Conservation (phyloP, 2,113 vertebrate species). For the Psittacara wagleri region DNA sequence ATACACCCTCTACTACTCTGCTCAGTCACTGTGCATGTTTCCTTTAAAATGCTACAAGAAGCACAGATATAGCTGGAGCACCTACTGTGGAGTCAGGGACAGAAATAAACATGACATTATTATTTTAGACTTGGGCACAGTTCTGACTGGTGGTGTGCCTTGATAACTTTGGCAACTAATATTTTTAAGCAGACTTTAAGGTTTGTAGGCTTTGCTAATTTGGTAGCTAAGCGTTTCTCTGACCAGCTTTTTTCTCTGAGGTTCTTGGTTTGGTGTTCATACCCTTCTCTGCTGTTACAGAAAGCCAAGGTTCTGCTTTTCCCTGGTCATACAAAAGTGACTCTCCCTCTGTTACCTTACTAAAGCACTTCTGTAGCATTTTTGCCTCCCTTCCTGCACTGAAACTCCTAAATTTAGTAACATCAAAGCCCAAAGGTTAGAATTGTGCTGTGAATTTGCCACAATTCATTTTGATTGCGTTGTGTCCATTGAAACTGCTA, state of each 20-base stretch:
- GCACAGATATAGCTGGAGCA: constrained; percentile 24
- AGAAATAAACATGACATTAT: constrained; percentile 57
- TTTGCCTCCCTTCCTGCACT: neutral
- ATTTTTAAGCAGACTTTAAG: neutral
- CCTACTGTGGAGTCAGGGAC: neutral
- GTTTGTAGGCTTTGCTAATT: neutral
- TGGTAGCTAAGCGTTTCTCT: neutral
- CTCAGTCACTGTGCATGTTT: neutral
- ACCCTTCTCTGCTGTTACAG: neutral
- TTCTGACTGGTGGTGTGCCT: neutral
- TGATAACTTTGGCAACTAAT: neutral
- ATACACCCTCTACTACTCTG: neutral
- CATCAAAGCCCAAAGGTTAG: neutral
- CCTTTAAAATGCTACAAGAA: constrained; percentile 30
- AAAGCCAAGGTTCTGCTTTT: neutral
- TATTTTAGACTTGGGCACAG: neutral
- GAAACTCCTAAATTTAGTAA: neutral
- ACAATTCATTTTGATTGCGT: neutral
- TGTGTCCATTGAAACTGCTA: neutral
- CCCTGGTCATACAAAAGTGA: neutral
- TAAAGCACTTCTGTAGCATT: neutral
- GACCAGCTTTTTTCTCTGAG: neutral
- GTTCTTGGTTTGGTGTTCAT: neutral
- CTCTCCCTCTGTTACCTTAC: neutral
- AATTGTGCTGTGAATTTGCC: neutral